Base-by-base conservation (phyloP, 2,888 invertebrate species). In the Sminthurinus aureus region DNA sequence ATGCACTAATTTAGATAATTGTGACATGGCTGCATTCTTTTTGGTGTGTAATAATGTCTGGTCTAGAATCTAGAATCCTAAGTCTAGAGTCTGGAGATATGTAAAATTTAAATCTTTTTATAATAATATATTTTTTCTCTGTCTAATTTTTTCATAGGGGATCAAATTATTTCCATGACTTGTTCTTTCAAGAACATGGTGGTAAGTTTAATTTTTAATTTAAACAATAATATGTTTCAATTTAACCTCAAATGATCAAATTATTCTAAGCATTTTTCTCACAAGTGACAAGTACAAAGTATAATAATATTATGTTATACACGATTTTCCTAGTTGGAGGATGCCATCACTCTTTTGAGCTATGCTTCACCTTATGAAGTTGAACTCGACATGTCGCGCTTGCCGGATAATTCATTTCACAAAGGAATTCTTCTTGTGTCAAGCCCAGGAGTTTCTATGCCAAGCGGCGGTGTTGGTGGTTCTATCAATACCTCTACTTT, bases 301-400 rank as follows among this genome's bases (percentile, higher is more conserved):
- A n/a, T n/a, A n/a, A 38, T 38, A 6, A 38, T 38, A 38, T 38
- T 4, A 38, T 38, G 6, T 38, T n/a, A n/a, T n/a, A n/a, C n/a
- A n/a, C n/a, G n/a, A 38, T 38, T 38, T 38, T 38, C 38, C 38
- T 38, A 38, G 0, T 94, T 95, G 89, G 96, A 97, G 90, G 97
- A 98, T 89, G 97, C 97, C 0, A 92, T 97, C 81, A 95, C 96
- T 1, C 96, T 98, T 85, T 91, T 98, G 71, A 96, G 96, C 86
- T 96, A 97, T 87, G 97, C 97, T 9, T 96, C 96, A 67, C 97
- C 97, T 0, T 97, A 97, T 90, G 95, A 96, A 84, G 95, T 96
- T 20, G 94, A 94, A 86, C 91, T 97, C 85, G 95, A 95, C 89
- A 93, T 96, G 52, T 93, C 94, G 89, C 93, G 92, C 87, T 92